Evolutionary conservation across 2,888 invertebrate genomes (phyloP).

Genomic region (Oligia latruncula): DNA sequence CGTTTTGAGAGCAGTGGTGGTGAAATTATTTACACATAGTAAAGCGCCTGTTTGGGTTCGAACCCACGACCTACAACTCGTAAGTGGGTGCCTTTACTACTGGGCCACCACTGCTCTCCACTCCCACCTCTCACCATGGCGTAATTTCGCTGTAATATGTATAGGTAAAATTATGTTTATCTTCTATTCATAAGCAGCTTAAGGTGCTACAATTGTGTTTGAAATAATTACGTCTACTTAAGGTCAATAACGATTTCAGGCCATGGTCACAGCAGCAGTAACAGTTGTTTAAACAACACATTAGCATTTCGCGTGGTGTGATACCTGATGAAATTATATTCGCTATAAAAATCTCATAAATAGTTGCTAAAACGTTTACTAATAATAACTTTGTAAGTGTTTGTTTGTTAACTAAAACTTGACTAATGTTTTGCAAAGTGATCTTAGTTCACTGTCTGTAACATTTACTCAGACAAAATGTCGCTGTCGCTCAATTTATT

Average conservation of each 20-base stretch:
- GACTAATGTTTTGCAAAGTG: slow-evolving; percentile 16
- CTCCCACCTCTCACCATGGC: background rate
- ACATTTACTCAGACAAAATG: slow-evolving; percentile 1
- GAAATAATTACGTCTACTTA: slow-evolving; percentile 61
- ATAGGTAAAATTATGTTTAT: slow-evolving; percentile 36
- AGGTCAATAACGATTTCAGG: slow-evolving; percentile 71
- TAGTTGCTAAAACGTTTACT: slow-evolving; percentile 40
- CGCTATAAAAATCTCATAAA: slow-evolving; percentile 45
- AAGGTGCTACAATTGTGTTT: slow-evolving; percentile 44
- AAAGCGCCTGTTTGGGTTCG: background rate
- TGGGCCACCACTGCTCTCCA: background rate
- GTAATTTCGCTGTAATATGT: slow-evolving; percentile 1
- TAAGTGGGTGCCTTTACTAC: background rate
- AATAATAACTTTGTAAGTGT: slow-evolving; percentile 22
- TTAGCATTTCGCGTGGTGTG: slow-evolving; percentile 65
- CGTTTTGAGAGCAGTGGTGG: background rate
- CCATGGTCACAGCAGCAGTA: slow-evolving; percentile 72
- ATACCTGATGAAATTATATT: slow-evolving; percentile 53
- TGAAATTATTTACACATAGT: background rate
- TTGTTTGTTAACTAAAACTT: slow-evolving; percentile 24
- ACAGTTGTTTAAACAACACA: slow-evolving; percentile 73
- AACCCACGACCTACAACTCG: background rate
- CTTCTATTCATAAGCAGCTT: slow-evolving; percentile 30
- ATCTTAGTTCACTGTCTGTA: slow-evolving; percentile 12
- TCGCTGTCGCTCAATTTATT: slow-evolving; percentile 13